Percentiles rank a stretch among this genome's conserved stretches.
Conservation (phyloP, 1,140 invertebrate species). For the Hypothenemus hampei region DNA sequence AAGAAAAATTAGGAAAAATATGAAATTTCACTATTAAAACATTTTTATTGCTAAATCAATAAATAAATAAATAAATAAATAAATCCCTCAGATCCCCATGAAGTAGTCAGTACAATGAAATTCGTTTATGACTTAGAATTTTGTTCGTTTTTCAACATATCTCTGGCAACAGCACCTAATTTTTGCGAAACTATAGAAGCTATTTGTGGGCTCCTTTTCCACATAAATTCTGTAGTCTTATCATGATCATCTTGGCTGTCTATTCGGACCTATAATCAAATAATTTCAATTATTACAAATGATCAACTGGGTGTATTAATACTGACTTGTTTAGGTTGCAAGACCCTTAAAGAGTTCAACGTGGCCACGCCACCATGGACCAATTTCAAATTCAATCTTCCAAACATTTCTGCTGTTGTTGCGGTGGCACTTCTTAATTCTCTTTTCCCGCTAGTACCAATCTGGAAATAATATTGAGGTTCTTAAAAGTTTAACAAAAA, state of each 20-base stretch:
- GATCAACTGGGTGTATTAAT: background rate
- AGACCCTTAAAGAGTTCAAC: constrained; percentile 73
- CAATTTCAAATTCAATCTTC: constrained; percentile 71
- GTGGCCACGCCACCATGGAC: constrained; percentile 69
- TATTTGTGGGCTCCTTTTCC: constrained; percentile 73
- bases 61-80: constrained; percentile 8
- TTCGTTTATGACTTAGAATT: constrained; percentile 12
- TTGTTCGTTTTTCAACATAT: constrained; percentile 58
- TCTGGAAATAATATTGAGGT: constrained; percentile 45
- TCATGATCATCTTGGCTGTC: constrained; percentile 76
- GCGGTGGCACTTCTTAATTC: constrained; percentile 76
- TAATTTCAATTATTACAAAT: background rate
- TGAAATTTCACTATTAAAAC: background rate
- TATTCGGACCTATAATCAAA: constrained; percentile 63
- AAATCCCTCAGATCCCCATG: background rate
- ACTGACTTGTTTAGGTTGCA: constrained; percentile 77
- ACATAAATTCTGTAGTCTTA: constrained; percentile 73
- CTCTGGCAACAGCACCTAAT: constrained; percentile 66
- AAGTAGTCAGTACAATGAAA: background rate
- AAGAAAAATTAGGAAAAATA: no score
- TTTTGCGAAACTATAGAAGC: constrained; percentile 77
- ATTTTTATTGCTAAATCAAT: constrained; percentile 7
- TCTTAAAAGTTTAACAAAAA: background rate
- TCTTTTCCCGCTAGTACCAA: constrained; percentile 70
- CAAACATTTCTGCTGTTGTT: constrained; percentile 77